A percentile compares a stretch with the other conserved stretches of the same genome.
phyloP scores from a whole-genome alignment of 2,113 vertebrate genomes.

The Lasiurus borealis region DNA sequence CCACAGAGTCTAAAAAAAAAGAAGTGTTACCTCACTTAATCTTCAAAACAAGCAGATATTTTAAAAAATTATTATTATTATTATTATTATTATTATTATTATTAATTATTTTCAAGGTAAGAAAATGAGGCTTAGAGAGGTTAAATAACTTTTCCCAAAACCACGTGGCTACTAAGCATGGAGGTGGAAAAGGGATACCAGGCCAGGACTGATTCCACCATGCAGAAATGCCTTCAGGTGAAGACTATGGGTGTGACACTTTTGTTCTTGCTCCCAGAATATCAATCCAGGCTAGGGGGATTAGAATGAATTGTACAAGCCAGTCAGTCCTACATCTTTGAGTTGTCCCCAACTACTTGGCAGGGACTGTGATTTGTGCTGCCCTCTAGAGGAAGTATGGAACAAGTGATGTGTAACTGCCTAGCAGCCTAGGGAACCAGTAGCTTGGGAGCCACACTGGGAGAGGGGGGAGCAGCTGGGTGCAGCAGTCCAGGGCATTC shows the following conservation, averaged over 20 bases:
- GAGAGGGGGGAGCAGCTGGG: not conserved
- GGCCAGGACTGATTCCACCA: not conserved
- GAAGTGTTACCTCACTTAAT: slow-evolving; percentile 16
- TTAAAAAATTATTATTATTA: slow-evolving; percentile 31
- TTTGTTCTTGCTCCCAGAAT: not conserved
- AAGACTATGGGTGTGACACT: not conserved
- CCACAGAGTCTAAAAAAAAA: not conserved
- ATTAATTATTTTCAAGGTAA: slow-evolving; percentile 43
- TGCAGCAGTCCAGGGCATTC: slow-evolving; percentile 50
- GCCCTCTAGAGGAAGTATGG: slow-evolving; percentile 48
- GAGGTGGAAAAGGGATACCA: not conserved
- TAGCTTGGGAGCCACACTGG: not conserved
- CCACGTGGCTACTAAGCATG: not conserved
- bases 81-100: too few species aligned
- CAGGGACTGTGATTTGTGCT: slow-evolving; percentile 42
- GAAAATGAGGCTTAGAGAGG: not conserved
- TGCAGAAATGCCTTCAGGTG: not conserved
- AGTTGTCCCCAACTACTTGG: not conserved
- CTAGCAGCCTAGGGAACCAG: not conserved
- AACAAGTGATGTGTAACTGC: too few species aligned
- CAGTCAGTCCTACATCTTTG: not conserved
- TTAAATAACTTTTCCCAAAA: not conserved
- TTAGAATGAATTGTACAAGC: not conserved
- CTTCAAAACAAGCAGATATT: not conserved
- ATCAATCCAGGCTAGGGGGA: not conserved